Evolutionary conservation across 2,888 invertebrate species (phyloP), one percentile per base, ranked within the genome.

Genomic region (Heliconius ismenius): DNA sequence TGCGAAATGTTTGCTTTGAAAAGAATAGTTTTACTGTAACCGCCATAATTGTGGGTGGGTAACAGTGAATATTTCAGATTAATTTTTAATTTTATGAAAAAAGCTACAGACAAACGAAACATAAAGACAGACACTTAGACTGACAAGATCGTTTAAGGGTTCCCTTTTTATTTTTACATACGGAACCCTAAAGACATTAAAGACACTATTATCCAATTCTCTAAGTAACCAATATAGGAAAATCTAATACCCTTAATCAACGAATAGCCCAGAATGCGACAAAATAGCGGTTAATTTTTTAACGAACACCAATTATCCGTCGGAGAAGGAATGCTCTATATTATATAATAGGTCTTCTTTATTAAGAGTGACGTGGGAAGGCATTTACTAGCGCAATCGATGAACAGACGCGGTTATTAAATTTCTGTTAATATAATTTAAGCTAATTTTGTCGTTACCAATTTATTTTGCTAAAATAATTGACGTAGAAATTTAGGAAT

Each of bases 311-410:
- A 92, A 92, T 92, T 92, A 92, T 87, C 82, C 83, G 81, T 80
- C 81, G 88, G 86, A 86, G 88, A 86, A 86, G 82, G 81, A 84
- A 82, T 84, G 84, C 82, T 80, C 85, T 82, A 85, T 88, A 90
- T 89, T 88, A 87, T 84, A 86, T 89, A 91, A 91, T 90, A 86
- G 86, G 83, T 84, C 89, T 89, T 89, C 90, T 89, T 86, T 88
- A 92, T 93, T 90, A 86, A 88, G 92, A 94, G 89, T 92, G 93
- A 92, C 90, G 88, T 92, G 92, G 87, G 91, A 92, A 90, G 77
- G 67, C 63, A 77, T 78, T 72, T 36, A 49, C 67, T 77, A 62
- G 72, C 70, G 58, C 68, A 81, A 81, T 75, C 74, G 76, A 80
- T 77, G 80, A 75, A 79, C 81, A 78, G 72, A 77, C 81, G 83